Conservation (phyloP, 2,113 vertebrate species). For the Tringa solitaria region DNA sequence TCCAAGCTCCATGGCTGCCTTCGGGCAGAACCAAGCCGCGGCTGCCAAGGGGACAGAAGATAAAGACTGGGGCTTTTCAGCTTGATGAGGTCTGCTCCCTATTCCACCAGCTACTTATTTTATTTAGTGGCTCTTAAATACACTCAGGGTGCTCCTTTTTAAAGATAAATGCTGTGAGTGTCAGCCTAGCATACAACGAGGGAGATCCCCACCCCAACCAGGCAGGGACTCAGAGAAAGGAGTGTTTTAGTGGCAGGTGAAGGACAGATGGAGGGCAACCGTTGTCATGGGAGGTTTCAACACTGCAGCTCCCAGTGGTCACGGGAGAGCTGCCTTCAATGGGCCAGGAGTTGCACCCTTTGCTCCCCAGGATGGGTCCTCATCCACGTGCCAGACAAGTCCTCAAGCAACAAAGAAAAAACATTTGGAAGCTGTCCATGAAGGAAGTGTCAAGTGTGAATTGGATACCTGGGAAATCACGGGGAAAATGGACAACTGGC, state of each 20-base stretch:
- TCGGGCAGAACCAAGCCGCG: accelerated
- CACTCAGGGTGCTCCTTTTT: too few species aligned
- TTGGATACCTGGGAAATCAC: neutral
- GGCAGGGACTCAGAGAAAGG: neutral
- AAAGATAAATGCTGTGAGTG: neutral
- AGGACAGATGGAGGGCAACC: neutral
- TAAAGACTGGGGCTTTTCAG: accelerated
- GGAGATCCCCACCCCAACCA: neutral
- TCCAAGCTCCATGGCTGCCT: accelerated
- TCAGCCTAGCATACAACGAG: neutral
- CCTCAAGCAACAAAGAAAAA: neutral
- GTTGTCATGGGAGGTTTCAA: accelerated
- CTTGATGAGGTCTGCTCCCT: neutral
- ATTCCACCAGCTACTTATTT: neutral
- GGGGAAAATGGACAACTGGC: neutral
- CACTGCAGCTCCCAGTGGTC: accelerated
- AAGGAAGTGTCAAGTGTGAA: neutral
- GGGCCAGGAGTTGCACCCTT: accelerated
- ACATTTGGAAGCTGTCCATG: neutral
- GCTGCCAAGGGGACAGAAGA: neutral
- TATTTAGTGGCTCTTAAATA: neutral
- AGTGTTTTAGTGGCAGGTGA: neutral
- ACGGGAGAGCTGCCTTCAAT: neutral
- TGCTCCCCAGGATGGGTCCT: neutral
- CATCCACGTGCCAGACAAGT: accelerated